phyloP scores from a whole-genome alignment of 2,797 vertebrate species.

The Rhinella marina region DNA sequence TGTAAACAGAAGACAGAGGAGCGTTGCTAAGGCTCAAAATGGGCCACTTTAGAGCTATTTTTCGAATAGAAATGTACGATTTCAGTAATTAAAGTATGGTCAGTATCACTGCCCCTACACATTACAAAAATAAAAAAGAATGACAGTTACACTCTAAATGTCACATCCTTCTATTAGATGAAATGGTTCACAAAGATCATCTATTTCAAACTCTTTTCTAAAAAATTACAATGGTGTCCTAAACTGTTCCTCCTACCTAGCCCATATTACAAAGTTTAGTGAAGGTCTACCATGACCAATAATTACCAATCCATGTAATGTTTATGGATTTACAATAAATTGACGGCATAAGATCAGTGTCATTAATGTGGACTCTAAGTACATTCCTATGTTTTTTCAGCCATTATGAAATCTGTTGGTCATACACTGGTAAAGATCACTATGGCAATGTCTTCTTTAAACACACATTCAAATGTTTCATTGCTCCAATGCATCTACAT shows the following conservation, averaged over 20 bases:
- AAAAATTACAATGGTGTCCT: neutral
- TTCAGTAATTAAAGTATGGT: no score
- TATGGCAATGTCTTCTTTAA: no score
- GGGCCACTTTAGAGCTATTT: no score
- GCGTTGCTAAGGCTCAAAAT: no score
- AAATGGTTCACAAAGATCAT: neutral
- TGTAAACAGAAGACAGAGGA: no score
- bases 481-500: neutral
- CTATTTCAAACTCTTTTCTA: neutral
- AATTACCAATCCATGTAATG: neutral
- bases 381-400: neutral
- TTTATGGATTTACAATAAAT: neutral
- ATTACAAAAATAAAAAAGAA: no score
- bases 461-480: no score
- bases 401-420: neutral
- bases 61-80: no score
- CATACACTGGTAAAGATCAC: neutral
- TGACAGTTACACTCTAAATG: no score
- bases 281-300: neutral
- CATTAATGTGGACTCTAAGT: conserved; percentile 26
- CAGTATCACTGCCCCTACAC: no score
- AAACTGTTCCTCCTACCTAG: neutral
- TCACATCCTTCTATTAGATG: neutral
- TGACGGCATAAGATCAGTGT: neutral
- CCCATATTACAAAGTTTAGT: neutral